Conservation (phyloP, 37 sponge, comb jelly and placozoan species). For the Cladorhizidae sp. region DNA sequence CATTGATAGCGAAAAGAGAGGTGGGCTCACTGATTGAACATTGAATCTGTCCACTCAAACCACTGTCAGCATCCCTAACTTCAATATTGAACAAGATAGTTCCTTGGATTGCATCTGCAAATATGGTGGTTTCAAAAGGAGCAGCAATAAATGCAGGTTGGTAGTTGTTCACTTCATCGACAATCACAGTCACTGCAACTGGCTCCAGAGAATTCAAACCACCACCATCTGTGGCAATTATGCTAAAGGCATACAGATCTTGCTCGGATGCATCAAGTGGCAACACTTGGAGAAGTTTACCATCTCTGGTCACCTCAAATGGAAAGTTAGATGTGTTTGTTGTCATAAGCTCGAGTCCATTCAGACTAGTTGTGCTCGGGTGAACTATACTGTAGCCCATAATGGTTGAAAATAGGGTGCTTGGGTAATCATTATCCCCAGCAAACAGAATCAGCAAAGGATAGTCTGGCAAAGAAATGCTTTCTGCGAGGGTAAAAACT, state of each 20-base stretch:
- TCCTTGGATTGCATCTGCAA: not conserved
- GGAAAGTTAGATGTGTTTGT: slow-evolving; percentile 12
- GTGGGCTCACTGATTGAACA: slow-evolving; percentile 15
- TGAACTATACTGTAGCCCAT: slow-evolving; percentile 21
- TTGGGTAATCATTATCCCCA: slow-evolving; percentile 48
- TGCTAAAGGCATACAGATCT: slow-evolving; percentile 32
- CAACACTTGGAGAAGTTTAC: slow-evolving; percentile 13
- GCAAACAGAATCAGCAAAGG: slow-evolving; percentile 40
- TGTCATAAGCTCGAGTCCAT: not conserved
- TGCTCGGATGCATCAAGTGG: slow-evolving; percentile 40
- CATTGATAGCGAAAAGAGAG: slow-evolving; percentile 20
- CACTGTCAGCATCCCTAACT: slow-evolving; percentile 55
- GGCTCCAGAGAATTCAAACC: slow-evolving; percentile 36
- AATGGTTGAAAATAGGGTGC: slow-evolving; percentile 37
- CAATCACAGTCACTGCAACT: slow-evolving; percentile 39
- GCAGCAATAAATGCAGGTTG: slow-evolving; percentile 32
- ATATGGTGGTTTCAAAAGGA: not conserved
- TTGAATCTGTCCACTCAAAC: slow-evolving; percentile 28
- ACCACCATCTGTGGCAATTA: slow-evolving; percentile 68
- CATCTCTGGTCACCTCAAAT: slow-evolving; percentile 19
- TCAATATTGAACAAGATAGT: not conserved
- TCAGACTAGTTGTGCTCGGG: not conserved
- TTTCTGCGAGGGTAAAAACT: slow-evolving; percentile 14
- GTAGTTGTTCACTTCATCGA: slow-evolving; percentile 50
- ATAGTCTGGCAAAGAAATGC: not conserved